These are phyloP conservation scores for Stenodema calcarata DNA, from an alignment of 2,888 invertebrate species.

Conservation along the genomic window DNA sequence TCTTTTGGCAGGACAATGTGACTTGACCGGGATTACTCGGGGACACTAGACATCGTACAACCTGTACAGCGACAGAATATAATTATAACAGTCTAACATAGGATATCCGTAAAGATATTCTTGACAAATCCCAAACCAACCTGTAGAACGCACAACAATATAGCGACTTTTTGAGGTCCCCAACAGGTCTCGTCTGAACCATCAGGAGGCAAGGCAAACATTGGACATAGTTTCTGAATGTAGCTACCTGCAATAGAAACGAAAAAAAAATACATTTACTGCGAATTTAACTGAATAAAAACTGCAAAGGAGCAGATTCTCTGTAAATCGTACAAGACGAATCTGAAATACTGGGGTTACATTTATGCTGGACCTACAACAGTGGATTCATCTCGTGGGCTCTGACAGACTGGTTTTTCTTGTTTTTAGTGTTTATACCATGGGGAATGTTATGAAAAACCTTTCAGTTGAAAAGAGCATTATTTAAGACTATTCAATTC, in stretches of 20 bases:
- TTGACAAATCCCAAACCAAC: slow-evolving; percentile 62
- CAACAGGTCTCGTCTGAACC: slow-evolving; percentile 76
- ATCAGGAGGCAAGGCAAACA: slow-evolving; percentile 81
- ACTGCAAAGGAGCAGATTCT: no score
- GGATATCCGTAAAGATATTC: not conserved
- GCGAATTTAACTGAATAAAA: no score
- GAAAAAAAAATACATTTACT: no score
- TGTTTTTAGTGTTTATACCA: no score
- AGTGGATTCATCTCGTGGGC: not conserved
- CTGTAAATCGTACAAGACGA: no score
- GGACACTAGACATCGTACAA: slow-evolving; percentile 86
- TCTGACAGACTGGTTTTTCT: no score
- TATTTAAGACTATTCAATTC: no score
- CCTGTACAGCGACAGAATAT: slow-evolving; percentile 52
- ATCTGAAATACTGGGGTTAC: no score
- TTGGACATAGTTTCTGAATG: slow-evolving; percentile 86
- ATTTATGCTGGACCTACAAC: no score
- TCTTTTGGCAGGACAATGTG: slow-evolving; percentile 79
- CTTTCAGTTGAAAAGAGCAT: no score
- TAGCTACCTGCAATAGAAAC: slow-evolving; percentile 78
- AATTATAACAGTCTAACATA: not conserved
- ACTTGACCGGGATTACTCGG: slow-evolving; percentile 91
- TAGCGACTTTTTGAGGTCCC: slow-evolving; percentile 93
- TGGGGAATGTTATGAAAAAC: no score
- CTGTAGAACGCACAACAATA: slow-evolving; percentile 90